Base-by-base conservation (phyloP, 1,140 invertebrate genomes). In the Lethrus apterus region DNA sequence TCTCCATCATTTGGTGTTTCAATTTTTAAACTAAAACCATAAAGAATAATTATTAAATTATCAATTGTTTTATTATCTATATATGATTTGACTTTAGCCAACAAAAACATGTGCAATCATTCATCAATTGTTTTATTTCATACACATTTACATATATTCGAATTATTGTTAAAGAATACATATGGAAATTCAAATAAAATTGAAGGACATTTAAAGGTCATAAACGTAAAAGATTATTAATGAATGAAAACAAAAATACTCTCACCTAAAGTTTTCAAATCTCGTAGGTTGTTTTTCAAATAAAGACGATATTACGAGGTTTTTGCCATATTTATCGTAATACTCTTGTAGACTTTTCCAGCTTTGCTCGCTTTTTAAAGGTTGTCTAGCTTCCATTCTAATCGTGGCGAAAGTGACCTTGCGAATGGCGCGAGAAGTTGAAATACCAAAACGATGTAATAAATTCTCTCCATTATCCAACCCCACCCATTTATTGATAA, bases 221-320 rank as follows among this genome's bases (percentile, higher is more conserved):
- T 24, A 10, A 9, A 32, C 17, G 38, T 38, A 21, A 24, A 10
- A 18, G 35, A 26, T 43, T 51, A 14, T 47, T 9, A 34, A 44
- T 48, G 20, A 34, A 44, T 30, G 9, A 46, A 53, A 52, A 71
- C n/a, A n/a, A n/a, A n/a, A n/a, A n/a, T n/a, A n/a, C n/a, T n/a
- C n/a, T n/a, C n/a, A 91, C 89, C 84, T 90, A 67, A 79, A 86
- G 64, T 88, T 88, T 18, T 83, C 69, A 61, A 92, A 93, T 20
- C 90, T 74, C 23, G 81, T 68, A 0, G 80, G 63, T 71, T 93
- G 85, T 54, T 80, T 66, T 50, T 80, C 69, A 55, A 94, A 92
- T 35, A 93, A 63, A 52, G 86, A 70, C 47, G 75, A 74, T 55
- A 93, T 87, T 53, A 86, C 80, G 4, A 94, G 74, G 55, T 84